Evolutionary conservation across 2,797 vertebrate genomes (phyloP).

Genomic region (Acanthis flammea): DNA sequence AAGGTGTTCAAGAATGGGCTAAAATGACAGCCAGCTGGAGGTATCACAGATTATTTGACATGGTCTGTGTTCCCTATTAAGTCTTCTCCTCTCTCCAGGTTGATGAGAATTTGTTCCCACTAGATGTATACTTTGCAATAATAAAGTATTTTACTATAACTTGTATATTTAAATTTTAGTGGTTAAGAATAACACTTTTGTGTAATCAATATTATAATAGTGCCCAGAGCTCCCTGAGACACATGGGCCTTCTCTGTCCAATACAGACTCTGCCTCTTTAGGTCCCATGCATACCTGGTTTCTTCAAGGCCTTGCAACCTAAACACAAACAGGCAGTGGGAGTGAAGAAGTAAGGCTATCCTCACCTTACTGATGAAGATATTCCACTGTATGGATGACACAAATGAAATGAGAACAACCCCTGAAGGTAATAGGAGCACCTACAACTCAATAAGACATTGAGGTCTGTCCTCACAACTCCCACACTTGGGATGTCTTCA

Average conservation of each 20-base stretch:
- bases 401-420: fast-evolving
- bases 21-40: background rate
- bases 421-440: background rate
- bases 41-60: background rate
- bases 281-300: background rate
- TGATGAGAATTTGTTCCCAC: background rate
- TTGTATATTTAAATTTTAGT: background rate
- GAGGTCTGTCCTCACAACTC: background rate
- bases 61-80: background rate
- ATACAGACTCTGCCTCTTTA: background rate
- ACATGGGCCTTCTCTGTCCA: background rate
- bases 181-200: background rate
- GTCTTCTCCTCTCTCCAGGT: background rate
- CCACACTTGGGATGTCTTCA: background rate
- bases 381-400: background rate
- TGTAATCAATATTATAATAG: background rate
- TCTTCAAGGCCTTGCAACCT: background rate
- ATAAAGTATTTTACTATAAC: background rate
- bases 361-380: background rate
- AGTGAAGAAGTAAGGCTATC: background rate
- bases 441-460: background rate
- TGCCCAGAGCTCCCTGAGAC: background rate
- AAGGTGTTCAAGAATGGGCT: background rate
- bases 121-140: background rate
- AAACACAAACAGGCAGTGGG: background rate